These are phyloP conservation scores for Podiceps cristatus DNA, from an alignment of 2,113 vertebrate genomes.

Conservation along the genomic window DNA sequence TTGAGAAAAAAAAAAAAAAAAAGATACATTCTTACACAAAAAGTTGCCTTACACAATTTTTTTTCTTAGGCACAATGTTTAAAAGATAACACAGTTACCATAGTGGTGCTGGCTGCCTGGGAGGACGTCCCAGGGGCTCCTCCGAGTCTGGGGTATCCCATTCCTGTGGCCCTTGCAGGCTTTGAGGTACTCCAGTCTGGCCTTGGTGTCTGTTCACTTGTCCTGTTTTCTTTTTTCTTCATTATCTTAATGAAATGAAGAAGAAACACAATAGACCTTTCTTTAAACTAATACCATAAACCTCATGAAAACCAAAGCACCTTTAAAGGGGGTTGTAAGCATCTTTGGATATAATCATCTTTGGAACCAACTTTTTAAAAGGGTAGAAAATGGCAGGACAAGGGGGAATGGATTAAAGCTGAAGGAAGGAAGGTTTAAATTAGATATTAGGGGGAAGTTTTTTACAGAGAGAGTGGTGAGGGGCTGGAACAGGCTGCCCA, in stretches of 20 bases:
- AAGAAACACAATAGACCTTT: not conserved
- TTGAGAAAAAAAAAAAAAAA: not conserved
- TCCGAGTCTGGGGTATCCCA: accelerated
- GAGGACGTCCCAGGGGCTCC: not conserved
- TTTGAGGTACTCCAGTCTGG: not conserved
- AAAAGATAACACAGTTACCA: not conserved
- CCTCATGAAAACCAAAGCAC: not conserved
- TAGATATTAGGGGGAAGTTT: no score
- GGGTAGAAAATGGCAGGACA: no score
- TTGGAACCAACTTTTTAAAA: no score
- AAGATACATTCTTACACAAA: not conserved
- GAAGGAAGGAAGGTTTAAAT: no score
- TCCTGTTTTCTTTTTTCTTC: not conserved
- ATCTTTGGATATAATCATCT: no score
- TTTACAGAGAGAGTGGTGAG: no score
- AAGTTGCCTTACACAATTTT: not conserved
- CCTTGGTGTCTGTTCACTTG: not conserved
- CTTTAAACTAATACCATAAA: not conserved
- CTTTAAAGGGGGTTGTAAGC: not conserved
- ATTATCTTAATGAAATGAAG: not conserved
- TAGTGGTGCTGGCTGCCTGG: not conserved
- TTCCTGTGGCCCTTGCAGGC: not conserved
- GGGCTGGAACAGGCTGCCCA: no score
- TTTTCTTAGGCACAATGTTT: not conserved
- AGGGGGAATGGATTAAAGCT: no score